phyloP scores from a whole-genome alignment of 35 echinoderm and acorn worm species.

The Apostichopus californicus region DNA sequence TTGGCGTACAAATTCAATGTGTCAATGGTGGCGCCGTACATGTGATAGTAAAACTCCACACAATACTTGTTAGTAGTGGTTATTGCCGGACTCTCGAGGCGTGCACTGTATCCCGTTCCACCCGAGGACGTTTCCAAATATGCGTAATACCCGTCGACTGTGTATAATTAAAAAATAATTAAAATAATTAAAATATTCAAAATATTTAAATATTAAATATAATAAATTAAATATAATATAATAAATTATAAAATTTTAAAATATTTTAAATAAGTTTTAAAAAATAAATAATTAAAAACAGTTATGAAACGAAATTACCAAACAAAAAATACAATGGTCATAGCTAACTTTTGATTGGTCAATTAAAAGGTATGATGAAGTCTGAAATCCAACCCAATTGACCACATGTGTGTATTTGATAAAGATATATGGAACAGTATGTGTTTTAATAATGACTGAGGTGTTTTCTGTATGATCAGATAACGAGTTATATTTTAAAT shows the following conservation, averaged over 20 bases:
- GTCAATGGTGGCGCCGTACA: conserved; percentile 81
- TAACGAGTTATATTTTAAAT: too few relatives aligned
- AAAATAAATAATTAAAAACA: too few relatives aligned
- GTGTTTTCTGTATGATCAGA: too few relatives aligned
- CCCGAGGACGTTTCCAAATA: conserved; percentile 40
- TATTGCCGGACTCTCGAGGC: conserved; percentile 16
- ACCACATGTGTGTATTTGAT: too few relatives aligned
- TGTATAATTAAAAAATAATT: not conserved
- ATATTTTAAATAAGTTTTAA: not conserved
- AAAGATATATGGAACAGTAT: too few relatives aligned
- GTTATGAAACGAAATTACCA: too few relatives aligned
- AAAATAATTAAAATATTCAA: not conserved
- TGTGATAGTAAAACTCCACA: conserved; percentile 84
- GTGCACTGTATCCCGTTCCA: conserved; percentile 8
- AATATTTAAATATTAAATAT: not conserved
- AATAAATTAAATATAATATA: not conserved
- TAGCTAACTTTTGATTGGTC: too few relatives aligned
- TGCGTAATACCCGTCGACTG: conserved; percentile 40
- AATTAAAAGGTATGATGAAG: too few relatives aligned
- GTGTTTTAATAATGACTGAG: too few relatives aligned
- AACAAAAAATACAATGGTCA: too few relatives aligned
- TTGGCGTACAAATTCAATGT: conserved; percentile 71
- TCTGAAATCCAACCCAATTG: too few relatives aligned
- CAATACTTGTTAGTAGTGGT: conserved; percentile 27
- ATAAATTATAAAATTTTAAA: not conserved